Evolutionary conservation across 2,113 vertebrate genomes (phyloP), one percentile per base, ranked within the genome.

Genomic region (Carassius carassius): DNA sequence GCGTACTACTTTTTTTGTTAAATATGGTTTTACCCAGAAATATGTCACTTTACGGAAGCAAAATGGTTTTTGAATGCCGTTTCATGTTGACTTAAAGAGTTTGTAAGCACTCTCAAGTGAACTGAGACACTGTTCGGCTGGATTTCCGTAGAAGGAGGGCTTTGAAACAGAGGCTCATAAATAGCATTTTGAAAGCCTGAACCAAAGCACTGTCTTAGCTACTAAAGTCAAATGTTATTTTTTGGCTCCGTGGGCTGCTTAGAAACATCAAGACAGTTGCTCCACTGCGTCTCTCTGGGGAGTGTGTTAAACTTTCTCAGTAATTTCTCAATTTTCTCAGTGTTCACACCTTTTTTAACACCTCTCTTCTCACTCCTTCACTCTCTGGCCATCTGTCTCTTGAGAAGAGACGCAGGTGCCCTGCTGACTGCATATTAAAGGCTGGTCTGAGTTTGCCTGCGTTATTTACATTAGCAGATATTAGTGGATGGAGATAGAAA

Each of bases 231-330:
- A 35, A 75, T 74, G 77, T 86, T 81, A 85, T 85, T 84, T 62
- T 65, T 63, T 19, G 25, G 65, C 79, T 47, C 81, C 13, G 72
- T 83, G 78, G 78, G 78, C 78, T 44, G 41, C 17, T 14, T 16
- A 77, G 73, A 87, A 87, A 87, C 81, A 80, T 65, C n/a, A n/a
- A n/a, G n/a, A n/a, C n/a, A n/a, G n/a, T n/a, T 35, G 58, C 41
- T 62, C 9, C 21, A 54, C 32, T 54, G 23, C 73, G 11, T 54
- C n/a, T 79, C 70, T 80, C 60, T 13, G 23, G 62, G 76, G 13
- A 72, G 23, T 8, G 6, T 67, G 75, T 41, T 35, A 37, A 63
- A 29, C 47, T 65, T 67, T 60, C 25, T 60, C 63, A 62, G 78
- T 81, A 62, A 16, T 84, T 78, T 74, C 60, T 32, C 16, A 6